A percentile compares a stretch with the other conserved stretches of the same genome.
phyloP scores from a whole-genome alignment of 1,140 invertebrate genomes.

The Lasioglossum baleicum region DNA sequence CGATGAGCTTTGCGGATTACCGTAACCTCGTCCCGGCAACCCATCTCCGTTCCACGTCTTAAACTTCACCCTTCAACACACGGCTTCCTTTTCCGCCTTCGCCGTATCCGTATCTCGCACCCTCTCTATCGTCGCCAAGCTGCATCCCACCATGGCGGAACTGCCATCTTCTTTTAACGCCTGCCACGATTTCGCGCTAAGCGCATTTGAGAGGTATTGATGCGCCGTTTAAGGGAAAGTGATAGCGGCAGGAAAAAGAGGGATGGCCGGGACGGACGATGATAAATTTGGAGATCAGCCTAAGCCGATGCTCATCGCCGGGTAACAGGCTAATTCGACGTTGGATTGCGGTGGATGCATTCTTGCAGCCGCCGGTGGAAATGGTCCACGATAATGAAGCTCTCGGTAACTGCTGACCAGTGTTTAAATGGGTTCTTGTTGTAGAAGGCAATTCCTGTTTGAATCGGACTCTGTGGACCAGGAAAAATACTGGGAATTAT shows the following conservation, averaged over 20 bases:
- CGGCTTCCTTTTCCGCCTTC: not conserved
- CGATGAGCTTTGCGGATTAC: slow-evolving; percentile 67
- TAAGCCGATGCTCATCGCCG: slow-evolving; percentile 10
- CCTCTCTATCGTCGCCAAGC: slow-evolving; percentile 9
- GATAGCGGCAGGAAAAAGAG: not conserved
- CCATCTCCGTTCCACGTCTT: slow-evolving; percentile 10
- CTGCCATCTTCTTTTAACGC: slow-evolving; percentile 43
- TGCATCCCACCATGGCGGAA: slow-evolving; percentile 9
- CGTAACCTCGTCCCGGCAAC: slow-evolving; percentile 46
- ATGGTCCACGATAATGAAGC: not conserved
- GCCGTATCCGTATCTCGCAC: not conserved
- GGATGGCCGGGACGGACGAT: slow-evolving; percentile 31
- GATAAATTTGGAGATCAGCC: slow-evolving; percentile 56
- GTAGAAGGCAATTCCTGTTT: too few species aligned
- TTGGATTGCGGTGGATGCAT: not conserved
- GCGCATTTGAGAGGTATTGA: slow-evolving; percentile 52
- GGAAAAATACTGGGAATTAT: too few species aligned
- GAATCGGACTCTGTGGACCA: too few species aligned
- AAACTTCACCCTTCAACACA: slow-evolving; percentile 11
- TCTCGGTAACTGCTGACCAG: not conserved
- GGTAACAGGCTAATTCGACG: slow-evolving; percentile 12
- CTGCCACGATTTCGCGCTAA: slow-evolving; percentile 47
- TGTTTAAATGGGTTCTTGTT: not conserved
- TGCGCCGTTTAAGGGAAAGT: slow-evolving; percentile 16
- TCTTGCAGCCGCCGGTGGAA: not conserved